A percentile compares a stretch with the other conserved stretches of the same genome.
These are phyloP conservation scores for Malachius bipustulatus DNA, from an alignment of 2,888 invertebrate genomes.

Conservation along the genomic window DNA sequence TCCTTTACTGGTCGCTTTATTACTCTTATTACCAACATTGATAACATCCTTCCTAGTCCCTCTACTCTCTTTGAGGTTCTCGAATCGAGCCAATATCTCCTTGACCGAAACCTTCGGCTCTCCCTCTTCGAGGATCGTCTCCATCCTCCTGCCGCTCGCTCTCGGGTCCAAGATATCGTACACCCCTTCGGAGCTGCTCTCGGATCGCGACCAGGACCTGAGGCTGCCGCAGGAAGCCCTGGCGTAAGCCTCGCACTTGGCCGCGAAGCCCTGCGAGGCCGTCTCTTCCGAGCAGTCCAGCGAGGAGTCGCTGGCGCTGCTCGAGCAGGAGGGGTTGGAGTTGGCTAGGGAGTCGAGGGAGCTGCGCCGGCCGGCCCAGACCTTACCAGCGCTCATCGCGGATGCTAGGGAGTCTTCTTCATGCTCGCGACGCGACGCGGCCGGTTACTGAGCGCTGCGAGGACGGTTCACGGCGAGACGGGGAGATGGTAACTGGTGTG, in stretches of 20 bases:
- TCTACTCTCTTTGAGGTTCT: slow-evolving; percentile 36
- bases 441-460: too few species aligned
- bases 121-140: slow-evolving; percentile 69
- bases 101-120: slow-evolving; percentile 76
- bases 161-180: slow-evolving; percentile 23
- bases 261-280: slow-evolving; percentile 31
- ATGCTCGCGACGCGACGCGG: too few species aligned
- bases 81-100: slow-evolving; percentile 71
- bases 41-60: slow-evolving; percentile 23
- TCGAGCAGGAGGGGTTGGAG: slow-evolving; percentile 47
- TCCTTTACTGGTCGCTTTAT: slow-evolving; percentile 5
- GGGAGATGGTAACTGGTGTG: slow-evolving; percentile 9
- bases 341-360: slow-evolving; percentile 58
- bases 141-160: slow-evolving; percentile 42
- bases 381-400: too few species aligned
- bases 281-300: slow-evolving; percentile 54
- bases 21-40: slow-evolving; percentile 19
- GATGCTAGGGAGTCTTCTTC: too few species aligned
- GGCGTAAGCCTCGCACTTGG: slow-evolving; percentile 34
- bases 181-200: slow-evolving; percentile 25
- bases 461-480: too few species aligned
- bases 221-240: slow-evolving; percentile 30
- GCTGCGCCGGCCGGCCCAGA: slow-evolving; percentile 38
- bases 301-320: slow-evolving; percentile 49
- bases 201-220: slow-evolving; percentile 25